Base-by-base conservation (phyloP, 2,113 vertebrate species). In the Caranx melampygus region DNA sequence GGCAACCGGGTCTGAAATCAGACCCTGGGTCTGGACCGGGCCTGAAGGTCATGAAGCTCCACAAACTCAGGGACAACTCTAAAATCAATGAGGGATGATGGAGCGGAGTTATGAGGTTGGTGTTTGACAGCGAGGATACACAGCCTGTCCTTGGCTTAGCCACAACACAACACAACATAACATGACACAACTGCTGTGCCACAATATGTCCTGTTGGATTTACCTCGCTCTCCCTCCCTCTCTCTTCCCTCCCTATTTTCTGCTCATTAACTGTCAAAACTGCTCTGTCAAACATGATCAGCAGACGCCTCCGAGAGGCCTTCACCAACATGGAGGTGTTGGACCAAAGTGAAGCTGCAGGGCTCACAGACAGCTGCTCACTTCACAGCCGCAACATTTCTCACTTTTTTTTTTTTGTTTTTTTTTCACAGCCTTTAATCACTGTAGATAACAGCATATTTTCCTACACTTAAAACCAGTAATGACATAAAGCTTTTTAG, bases 181-280 rank as follows among this genome's bases (percentile, higher is more conserved):
- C 45, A 63, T 42, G 78, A 58, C 73, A 85, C 77, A 89, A 87
- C 77, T 87, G 87, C 87, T 90, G 87, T 85, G 83, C 80, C 59
- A 77, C 83, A 84, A 82, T 85, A 79, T 87, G 83, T 72, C 79
- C 78, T 64, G 71, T 75, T 84, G 81, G 85, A 89, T 86, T 88
- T 75, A 74, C 71, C 74, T 79, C 72, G 4, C 15, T 60, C 49
- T 57, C 57, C 47, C 54, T 20, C 13, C 18, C 8, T 70, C 33
- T 65, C 42, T 18, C 31, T 2, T 49, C 20, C 10, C 40, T 26
- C 33, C 42, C 35, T 73, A 62, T 68, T 49, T 58, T 61, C 62
- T 79, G 72, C 68, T 86, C 68, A 82, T 87, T 87, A 84, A 65
- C 61, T 79, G 83, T 87, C 75, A 82, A 52, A 52, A 55, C 71